Evolutionary conservation across 2,113 vertebrate species (phyloP), one percentile per base, ranked within the genome.

Genomic region (Elephas maximus): DNA sequence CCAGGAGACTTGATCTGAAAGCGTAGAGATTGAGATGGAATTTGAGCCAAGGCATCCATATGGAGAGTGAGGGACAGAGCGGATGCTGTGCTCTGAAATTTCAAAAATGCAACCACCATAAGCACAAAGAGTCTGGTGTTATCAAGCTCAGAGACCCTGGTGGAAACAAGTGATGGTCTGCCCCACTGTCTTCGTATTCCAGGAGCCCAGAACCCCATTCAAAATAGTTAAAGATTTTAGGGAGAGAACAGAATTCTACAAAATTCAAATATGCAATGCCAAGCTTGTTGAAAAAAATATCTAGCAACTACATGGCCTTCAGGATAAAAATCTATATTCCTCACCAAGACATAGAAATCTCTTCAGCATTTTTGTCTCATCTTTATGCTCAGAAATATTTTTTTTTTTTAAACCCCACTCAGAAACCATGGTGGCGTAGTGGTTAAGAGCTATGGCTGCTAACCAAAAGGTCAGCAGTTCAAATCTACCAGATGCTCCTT

Each of bases 321-420:
- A 44, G 30, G 10, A 15, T 71, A 71, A 41, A 60, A 81, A 7
- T 65, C 48, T 57, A 3, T 23, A 51, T 53, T 62, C 12, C n/a
- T 76, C 83, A 57, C 48, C 65, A 73, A 92, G 14, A 69, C 7
- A 9, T 14, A 26, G 86, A 91, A 37, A 77, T 74, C 12, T 84
- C 26, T 67, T 74, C 10, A 74, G 76, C 7, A 37, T 76, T 83
- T 93, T 73, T 15, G 71, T 80, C 41, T 88, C n/a, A 48, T 90
- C 15, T 76, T 69, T 88, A 10, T 60, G 9, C 14, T 63, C 18
- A 80, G 11, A 28, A 57, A n/a, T n/a, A n/a, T n/a, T n/a, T n/a
- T n/a, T n/a, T n/a, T n/a, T n/a, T n/a, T n/a, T n/a, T n/a, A 21
- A 9, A 5, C 8, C 1, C 33, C 15, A 11, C 0, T 0, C 48